Base-by-base conservation (phyloP, 2,888 invertebrate genomes). In the Caenorhabditis sp. region DNA sequence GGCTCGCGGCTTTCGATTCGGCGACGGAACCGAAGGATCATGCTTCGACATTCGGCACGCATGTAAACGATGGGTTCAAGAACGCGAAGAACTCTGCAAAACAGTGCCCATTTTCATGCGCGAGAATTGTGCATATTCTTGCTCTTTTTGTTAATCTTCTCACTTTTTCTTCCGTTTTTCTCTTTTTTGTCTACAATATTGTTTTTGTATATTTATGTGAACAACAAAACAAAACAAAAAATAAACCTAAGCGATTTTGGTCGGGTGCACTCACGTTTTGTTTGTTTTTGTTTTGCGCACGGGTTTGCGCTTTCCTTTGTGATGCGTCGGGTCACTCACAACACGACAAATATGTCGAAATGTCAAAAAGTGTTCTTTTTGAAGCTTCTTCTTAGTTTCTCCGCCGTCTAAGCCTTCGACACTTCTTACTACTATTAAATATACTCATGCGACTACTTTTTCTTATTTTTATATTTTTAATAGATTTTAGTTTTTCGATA, bases 31-130 rank as follows among this genome's bases (percentile, higher is more conserved):
- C n/a, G 78, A 80, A 52, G 77, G 76, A 43, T 71, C 70, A 10
- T 80, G 80, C 67, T 84, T 78, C 75, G 85, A 85, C 63, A 65
- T 83, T 14, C 63, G 84, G 64, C 84, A 84, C 73, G 85, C 85
- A 21, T 85, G 85, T 73, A 85, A 85, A 65, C 67, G 75, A 61
- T 85, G 85, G 85, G 82, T 85, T 49, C 76, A 76, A n/a, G 83
- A 85, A 61, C 65, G 83, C 52, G 83, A 85, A 64, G 73, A 77
- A 26, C 76, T 85, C 38, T 85, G 85, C 69, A 78, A 84, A 58
- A 81, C 84, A 43, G 84, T 86, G 31, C 85, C 86, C 25, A 68
- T 84, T 20, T 86, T 86, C 77, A 86, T 85, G 85, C 62, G 83
- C 31, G 85, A 86, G 60, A 84, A 86, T 59, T 85, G 85, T 58